A percentile compares a stretch with the other conserved stretches of the same genome.
Evolutionary conservation across 2,888 invertebrate species (phyloP).

Genomic region (Eristalis arbustorum): DNA sequence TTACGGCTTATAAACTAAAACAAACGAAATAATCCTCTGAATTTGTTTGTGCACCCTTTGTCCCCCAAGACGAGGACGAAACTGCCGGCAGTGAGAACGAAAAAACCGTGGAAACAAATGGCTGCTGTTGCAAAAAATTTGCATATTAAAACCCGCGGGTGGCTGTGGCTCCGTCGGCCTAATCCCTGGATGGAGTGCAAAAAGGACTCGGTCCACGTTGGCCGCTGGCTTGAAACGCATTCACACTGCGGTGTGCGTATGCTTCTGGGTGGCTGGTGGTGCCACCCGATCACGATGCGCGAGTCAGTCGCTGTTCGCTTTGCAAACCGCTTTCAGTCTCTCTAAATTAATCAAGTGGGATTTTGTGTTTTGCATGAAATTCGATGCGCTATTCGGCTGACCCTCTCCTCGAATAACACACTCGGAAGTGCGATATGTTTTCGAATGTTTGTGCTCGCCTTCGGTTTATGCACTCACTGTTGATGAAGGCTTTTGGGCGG

Average conservation of each 20-base stretch:
- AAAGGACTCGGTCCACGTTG: conserved; percentile 16
- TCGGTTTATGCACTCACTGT: not conserved
- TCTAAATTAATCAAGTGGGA: conserved; percentile 65
- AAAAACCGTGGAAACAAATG: not conserved
- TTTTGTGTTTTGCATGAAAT: conserved; percentile 5
- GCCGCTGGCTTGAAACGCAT: conserved; percentile 9
- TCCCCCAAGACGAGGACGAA: no score
- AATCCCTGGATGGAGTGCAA: conserved; percentile 47
- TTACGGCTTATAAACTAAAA: conserved; percentile 64
- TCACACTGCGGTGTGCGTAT: conserved; percentile 30
- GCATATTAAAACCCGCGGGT: conserved; percentile 52
- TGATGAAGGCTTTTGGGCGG: not conserved
- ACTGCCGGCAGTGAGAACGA: no score
- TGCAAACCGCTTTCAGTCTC: conserved; percentile 55
- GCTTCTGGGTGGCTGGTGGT: not conserved
- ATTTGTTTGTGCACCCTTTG: conserved; percentile 48
- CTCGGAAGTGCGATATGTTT: conserved; percentile 37
- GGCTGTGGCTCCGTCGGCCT: conserved; percentile 6
- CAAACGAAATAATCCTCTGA: conserved; percentile 60
- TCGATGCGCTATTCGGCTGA: not conserved
- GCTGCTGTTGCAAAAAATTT: conserved; percentile 55
- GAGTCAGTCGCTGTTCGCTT: not conserved
- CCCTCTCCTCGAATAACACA: no score
- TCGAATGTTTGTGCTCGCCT: not conserved
- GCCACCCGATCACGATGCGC: not conserved